phyloP scores from a whole-genome alignment of 2,797 vertebrate genomes.

The Pempheris klunzingeri region DNA sequence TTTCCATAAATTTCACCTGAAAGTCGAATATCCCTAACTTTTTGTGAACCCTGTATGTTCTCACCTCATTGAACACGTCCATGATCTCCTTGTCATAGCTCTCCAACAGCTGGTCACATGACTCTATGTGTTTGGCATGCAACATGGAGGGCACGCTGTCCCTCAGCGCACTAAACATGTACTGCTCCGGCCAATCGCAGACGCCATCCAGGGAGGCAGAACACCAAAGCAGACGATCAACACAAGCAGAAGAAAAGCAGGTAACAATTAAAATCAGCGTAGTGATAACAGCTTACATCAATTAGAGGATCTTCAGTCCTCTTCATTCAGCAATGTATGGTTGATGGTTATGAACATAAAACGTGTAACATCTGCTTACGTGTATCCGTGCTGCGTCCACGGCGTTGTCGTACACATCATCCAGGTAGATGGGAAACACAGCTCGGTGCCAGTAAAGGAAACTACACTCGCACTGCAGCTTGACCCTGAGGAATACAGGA shows the following conservation, averaged over 20 bases:
- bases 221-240: neutral
- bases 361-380: constrained; percentile 84
- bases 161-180: constrained; percentile 97
- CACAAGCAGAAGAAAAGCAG: neutral
- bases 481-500: constrained; percentile 85
- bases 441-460: constrained; percentile 99
- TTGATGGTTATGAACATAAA: no score
- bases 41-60: no score
- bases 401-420: constrained; percentile 96
- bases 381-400: constrained; percentile 96
- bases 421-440: constrained; percentile 97
- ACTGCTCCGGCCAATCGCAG: constrained; percentile 83
- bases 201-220: neutral
- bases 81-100: constrained; percentile 96
- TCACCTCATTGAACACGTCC: constrained; percentile 95
- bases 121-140: constrained; percentile 93
- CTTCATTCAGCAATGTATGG: neutral
- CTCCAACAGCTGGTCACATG: constrained; percentile 91
- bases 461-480: constrained; percentile 94
- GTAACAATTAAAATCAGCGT: neutral
- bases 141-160: constrained; percentile 96
- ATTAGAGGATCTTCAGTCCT: neutral
- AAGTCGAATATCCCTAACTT: no score
- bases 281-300: neutral
- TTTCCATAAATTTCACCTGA: no score